Evolutionary conservation across 2,888 invertebrate genomes (phyloP), one percentile per base, ranked within the genome.

Genomic region (Corythucha ciliata): DNA sequence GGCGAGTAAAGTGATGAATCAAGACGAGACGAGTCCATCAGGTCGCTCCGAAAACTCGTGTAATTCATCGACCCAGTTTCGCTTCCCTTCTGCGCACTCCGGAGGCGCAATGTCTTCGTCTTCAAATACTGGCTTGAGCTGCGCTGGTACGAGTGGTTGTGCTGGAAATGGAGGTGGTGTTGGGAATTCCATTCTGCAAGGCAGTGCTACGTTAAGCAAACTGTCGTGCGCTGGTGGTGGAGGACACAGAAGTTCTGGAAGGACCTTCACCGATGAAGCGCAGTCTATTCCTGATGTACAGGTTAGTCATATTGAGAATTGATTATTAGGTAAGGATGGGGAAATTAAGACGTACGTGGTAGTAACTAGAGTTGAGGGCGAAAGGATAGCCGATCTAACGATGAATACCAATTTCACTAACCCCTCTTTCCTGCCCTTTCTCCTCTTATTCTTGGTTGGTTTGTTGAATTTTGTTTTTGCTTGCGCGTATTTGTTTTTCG

Each of bases 201-300:
- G 48, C 26, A 48, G 48, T 24, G 25, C 48, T 3, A 48, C 48
- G 10, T 29, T 48, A 18, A 40, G 48, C 1, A 48, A 48, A 20
- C 20, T 39, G 16, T 39, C 14, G 6, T n/a, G 29, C 29, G 29
- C 10, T 12, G 29, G 29, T 12, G 29, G 29, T 12, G 29, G 29
- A 29, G 42, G 50, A 18, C 27, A 37, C 6, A 79, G 80, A 67
- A 70, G 72, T 10, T 84, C 86, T 63, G 74, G 86, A 60, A 78
- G 90, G 58, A 91, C 90, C 64, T 93, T 91, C 66, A 85, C 89
- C 34, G 90, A 92, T 63, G 91, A 92, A 72, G 82, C 87, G 14
- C 80, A 86, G 61, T 73, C 79, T 64, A 83, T 90, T 58, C 84
- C 85, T 10, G 88, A 91, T 67, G 80, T 92, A 64, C 90, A 91